These are phyloP conservation scores for Plagiodera versicolora DNA, from an alignment of 2,888 invertebrate species.

Conservation along the genomic window DNA sequence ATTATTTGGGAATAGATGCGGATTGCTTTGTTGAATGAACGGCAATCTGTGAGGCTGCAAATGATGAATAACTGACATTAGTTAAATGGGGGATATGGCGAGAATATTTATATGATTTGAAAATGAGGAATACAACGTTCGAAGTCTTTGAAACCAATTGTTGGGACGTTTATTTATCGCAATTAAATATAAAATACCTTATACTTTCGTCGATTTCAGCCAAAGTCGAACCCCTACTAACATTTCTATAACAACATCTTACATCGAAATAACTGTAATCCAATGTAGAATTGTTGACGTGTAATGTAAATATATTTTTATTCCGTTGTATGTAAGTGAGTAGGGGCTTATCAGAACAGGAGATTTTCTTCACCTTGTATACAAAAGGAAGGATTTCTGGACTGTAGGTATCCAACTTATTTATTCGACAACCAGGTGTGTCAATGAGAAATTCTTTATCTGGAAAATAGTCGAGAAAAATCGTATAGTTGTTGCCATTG, in stretches of 20 bases:
- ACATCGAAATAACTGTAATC: slow-evolving; percentile 19
- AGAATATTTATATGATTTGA: too few relatives aligned
- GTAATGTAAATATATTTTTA: slow-evolving; percentile 8
- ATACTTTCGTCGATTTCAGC: slow-evolving; percentile 21
- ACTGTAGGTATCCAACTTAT: slow-evolving; percentile 21
- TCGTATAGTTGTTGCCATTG: too few relatives aligned
- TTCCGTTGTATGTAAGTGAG: slow-evolving; percentile 17
- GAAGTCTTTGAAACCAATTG: too few relatives aligned
- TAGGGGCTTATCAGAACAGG: slow-evolving; percentile 17
- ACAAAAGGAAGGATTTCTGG: slow-evolving; percentile 19
- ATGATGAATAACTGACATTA: too few relatives aligned
- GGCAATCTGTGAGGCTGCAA: slow-evolving; percentile 27
- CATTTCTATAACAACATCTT: slow-evolving; percentile 19
- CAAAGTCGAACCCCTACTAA: slow-evolving; percentile 16
- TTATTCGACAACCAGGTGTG: slow-evolving; percentile 26
- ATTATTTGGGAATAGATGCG: slow-evolving; percentile 14
- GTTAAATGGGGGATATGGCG: neutral
- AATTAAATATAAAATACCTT: slow-evolving; percentile 8
- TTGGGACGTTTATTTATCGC: neutral
- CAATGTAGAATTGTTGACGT: slow-evolving; percentile 16
- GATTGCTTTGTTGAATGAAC: slow-evolving; percentile 15
- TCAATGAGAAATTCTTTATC: slow-evolving; percentile 19
- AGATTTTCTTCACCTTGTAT: slow-evolving; percentile 16
- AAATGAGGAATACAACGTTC: too few relatives aligned
- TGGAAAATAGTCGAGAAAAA: slow-evolving; percentile 14